These are phyloP conservation scores for Drosophila sp. DNA, from an alignment of 1,140 invertebrate species.

Conservation along the genomic window DNA sequence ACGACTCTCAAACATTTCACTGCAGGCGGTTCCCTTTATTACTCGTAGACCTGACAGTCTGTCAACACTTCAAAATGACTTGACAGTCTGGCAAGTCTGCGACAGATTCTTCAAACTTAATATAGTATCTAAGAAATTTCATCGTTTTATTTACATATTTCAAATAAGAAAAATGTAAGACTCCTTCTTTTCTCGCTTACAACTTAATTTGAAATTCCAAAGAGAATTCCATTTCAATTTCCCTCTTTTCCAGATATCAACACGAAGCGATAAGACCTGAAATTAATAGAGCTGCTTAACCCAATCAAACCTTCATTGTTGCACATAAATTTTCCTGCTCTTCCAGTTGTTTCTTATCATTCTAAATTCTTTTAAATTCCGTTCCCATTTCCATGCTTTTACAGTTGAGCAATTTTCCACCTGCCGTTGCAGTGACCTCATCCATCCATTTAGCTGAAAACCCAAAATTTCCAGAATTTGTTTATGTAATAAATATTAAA, in stretches of 20 bases:
- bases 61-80: not conserved
- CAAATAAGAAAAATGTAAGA: too few relatives aligned
- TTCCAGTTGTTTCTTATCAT: not conserved
- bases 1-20: too few relatives aligned
- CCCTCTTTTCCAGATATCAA: not conserved
- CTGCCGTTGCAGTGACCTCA: constrained; percentile 3
- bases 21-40: too few relatives aligned
- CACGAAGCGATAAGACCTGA: not conserved
- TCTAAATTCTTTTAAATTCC: not conserved
- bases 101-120: too few relatives aligned
- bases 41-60: not conserved
- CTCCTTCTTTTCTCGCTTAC: too few relatives aligned
- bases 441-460: not conserved
- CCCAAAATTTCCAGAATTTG: constrained; percentile 16
- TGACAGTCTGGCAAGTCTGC: too few relatives aligned
- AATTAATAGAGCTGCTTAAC: not conserved
- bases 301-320: not conserved
- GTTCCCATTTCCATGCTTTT: not conserved
- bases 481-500: constrained; percentile 34
- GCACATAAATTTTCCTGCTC: not conserved
- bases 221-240: too few relatives aligned
- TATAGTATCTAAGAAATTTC: too few relatives aligned
- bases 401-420: constrained; percentile 13
- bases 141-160: too few relatives aligned
- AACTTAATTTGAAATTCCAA: too few relatives aligned